Conservation (phyloP, 2,113 vertebrate species). For the Pseudopodoces humilis region DNA sequence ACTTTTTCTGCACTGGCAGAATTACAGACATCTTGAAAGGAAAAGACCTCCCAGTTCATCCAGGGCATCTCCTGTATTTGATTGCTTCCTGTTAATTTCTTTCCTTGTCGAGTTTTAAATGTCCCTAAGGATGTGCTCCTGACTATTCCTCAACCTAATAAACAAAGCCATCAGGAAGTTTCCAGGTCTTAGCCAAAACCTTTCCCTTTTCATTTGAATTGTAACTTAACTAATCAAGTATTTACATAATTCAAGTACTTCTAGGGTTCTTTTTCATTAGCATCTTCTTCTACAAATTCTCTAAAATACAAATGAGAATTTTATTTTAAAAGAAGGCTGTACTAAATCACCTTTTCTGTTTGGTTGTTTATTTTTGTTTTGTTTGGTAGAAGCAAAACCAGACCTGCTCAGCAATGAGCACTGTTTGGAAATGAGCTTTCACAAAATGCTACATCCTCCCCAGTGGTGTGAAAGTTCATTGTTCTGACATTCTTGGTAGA, state of each 20-base stretch:
- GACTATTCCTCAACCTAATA: background rate
- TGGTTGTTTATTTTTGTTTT: background rate
- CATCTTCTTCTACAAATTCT: background rate
- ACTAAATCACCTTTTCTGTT: background rate
- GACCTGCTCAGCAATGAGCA: background rate
- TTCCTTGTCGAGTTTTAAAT: background rate
- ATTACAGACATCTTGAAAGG: background rate
- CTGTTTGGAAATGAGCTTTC: background rate
- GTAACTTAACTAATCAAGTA: background rate
- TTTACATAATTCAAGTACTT: background rate
- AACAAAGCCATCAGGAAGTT: background rate
- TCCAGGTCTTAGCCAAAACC: background rate
- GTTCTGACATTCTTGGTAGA: background rate
- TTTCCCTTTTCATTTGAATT: background rate
- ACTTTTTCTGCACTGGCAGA: background rate
- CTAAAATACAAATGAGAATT: background rate
- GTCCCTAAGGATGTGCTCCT: background rate
- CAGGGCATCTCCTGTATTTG: conserved; percentile 5
- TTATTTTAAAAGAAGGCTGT: background rate
- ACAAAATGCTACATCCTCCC: background rate
- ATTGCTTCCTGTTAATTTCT: conserved; percentile 27
- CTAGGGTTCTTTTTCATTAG: background rate
- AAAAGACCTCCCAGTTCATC: background rate
- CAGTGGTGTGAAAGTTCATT: background rate
- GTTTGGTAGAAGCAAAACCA: background rate